phyloP scores from a whole-genome alignment of 2,113 vertebrate genomes.

The Tyto alba region DNA sequence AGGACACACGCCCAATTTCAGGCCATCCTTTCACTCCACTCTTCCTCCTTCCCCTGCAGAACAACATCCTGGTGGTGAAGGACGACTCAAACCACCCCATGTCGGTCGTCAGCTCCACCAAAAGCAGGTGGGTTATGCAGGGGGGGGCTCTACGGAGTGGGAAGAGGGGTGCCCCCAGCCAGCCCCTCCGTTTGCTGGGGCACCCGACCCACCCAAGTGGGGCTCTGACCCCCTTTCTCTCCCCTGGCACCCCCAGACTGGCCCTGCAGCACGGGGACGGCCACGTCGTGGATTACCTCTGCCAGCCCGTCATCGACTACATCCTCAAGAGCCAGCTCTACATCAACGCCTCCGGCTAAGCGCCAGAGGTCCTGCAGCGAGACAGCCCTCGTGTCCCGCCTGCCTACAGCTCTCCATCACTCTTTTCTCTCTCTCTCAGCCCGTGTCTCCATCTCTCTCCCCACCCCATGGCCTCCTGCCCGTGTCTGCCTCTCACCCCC shows the following conservation, averaged over 20 bases:
- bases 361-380: neutral
- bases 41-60: constrained; percentile 68
- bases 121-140: constrained; percentile 85
- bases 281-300: constrained; percentile 94
- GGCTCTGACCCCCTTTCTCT: neutral
- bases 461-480: constrained; percentile 52
- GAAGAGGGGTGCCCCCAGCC: neutral
- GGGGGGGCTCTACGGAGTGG: accelerated
- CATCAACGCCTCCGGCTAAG: constrained; percentile 94
- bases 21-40: neutral
- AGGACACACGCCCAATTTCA: neutral
- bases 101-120: constrained; percentile 95
- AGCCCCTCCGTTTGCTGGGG: neutral
- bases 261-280: constrained; percentile 97
- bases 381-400: neutral
- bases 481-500: constrained; percentile 38
- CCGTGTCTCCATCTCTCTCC: constrained; percentile 58
- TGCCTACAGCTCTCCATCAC: constrained; percentile 49
- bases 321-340: constrained; percentile 98
- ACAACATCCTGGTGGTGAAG: constrained; percentile 91
- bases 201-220: neutral
- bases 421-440: constrained; percentile 31
- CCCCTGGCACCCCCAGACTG: constrained; percentile 70
- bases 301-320: constrained; percentile 97
- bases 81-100: constrained; percentile 90